phyloP scores from a whole-genome alignment of 2,113 vertebrate genomes.

The Callipepla squamata region DNA sequence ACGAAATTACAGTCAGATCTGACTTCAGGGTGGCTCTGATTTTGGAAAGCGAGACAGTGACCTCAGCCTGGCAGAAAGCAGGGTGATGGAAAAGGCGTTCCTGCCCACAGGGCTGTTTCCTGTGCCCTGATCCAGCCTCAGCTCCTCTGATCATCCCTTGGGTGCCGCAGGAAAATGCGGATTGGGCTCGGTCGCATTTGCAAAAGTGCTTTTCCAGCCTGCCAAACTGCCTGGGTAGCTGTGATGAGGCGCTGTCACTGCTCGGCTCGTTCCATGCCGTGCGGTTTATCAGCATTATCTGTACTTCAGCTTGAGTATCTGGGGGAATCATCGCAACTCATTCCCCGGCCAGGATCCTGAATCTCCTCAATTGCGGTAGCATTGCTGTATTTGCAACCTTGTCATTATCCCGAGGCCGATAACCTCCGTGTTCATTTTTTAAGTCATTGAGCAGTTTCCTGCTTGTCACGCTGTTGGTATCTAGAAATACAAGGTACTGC shows the following conservation, averaged over 20 bases:
- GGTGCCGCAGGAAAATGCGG: not conserved
- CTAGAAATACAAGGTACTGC: not conserved
- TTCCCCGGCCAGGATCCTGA: not conserved
- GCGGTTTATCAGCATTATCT: conserved; percentile 57
- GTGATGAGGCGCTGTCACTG: conserved; percentile 47
- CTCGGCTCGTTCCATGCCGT: not conserved
- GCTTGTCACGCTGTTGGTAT: not conserved
- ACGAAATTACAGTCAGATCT: accelerated
- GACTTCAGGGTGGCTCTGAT: not conserved
- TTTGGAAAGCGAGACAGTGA: not conserved
- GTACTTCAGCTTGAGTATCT: conserved; percentile 49
- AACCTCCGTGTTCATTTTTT: conserved; percentile 50
- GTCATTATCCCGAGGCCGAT: conserved; percentile 45
- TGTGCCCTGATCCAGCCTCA: not conserved
- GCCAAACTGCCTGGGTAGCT: conserved; percentile 50
- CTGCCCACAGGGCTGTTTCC: not conserved
- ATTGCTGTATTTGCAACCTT: conserved; percentile 21
- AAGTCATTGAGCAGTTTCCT: conserved; percentile 50
- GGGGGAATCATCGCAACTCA: conserved; percentile 58
- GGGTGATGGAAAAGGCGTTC: not conserved
- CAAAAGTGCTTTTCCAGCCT: conserved; percentile 37
- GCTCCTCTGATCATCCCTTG: not conserved
- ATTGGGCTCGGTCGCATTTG: conserved; percentile 40
- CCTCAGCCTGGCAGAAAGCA: not conserved
- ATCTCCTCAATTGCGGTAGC: conserved; percentile 56